Percentiles rank a stretch among this genome's conserved stretches.
phyloP scores from a whole-genome alignment of 37 sponge, comb jelly and placozoan species.

The Eunapius fragilis region DNA sequence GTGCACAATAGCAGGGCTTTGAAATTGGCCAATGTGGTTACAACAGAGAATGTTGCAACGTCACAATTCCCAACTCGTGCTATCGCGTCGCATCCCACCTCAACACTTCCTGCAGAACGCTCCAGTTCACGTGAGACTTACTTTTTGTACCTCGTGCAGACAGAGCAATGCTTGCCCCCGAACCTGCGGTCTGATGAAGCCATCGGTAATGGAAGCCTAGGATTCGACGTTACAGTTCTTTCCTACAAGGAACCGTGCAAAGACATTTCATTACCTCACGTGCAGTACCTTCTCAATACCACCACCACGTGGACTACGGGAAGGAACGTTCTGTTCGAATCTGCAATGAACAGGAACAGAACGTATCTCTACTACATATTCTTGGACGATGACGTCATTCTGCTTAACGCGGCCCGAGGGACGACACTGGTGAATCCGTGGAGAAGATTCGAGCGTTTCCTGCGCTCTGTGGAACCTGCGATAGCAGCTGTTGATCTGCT shows the following conservation, averaged over 20 bases:
- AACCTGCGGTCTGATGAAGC: not conserved
- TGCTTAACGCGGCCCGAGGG: not conserved
- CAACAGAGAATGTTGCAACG: no score
- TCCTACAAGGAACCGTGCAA: not conserved
- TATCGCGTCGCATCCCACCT: no score
- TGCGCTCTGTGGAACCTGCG: not conserved
- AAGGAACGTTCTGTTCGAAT: not conserved
- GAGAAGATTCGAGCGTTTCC: not conserved
- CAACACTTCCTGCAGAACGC: no score
- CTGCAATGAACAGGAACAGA: not conserved
- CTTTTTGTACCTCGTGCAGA: not conserved
- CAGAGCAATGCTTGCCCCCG: not conserved
- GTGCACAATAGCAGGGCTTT: no score
- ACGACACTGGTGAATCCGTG: not conserved
- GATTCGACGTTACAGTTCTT: not conserved
- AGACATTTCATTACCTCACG: not conserved
- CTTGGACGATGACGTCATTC: not conserved
- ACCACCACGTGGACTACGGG: not conserved
- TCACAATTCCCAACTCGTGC: no score
- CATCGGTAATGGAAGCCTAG: not conserved
- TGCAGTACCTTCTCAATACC: not conserved
- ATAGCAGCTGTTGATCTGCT: not conserved
- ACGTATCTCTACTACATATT: slow-evolving; percentile 2
- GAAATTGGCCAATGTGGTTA: no score
- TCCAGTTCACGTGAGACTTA: no score